phyloP scores from a whole-genome alignment of 2,888 invertebrate species.

The Cheilosia vernalis region DNA sequence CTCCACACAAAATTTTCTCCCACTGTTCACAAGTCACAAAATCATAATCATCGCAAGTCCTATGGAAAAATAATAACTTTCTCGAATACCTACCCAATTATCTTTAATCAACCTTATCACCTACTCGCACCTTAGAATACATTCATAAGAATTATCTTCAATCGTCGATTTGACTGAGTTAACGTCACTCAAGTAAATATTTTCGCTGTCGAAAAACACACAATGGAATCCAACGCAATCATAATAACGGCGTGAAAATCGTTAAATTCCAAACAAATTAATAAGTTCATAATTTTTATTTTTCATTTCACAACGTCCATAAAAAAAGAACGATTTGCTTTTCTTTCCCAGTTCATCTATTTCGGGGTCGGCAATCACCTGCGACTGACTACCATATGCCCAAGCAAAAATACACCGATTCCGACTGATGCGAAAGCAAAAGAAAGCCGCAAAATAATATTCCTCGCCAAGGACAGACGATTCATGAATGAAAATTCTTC shows the following conservation, averaged over 20 bases:
- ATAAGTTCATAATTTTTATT: conserved; percentile 19
- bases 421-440: conserved; percentile 25
- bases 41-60: neutral
- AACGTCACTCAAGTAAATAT: neutral
- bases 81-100: neutral
- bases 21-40: neutral
- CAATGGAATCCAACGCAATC: neutral
- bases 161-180: conserved; percentile 7
- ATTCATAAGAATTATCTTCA: conserved; percentile 9
- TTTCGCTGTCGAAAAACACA: neutral
- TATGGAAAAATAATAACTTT: neutral
- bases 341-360: conserved; percentile 13
- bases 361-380: neutral
- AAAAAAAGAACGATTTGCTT: neutral
- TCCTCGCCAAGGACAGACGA: conserved; percentile 12
- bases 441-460: conserved; percentile 37
- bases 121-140: conserved; percentile 14
- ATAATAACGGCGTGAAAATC: neutral
- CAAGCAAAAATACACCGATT: conserved; percentile 1
- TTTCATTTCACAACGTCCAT: neutral
- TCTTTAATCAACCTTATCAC: conserved; percentile 27
- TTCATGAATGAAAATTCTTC: conserved; percentile 66
- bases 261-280: conserved; percentile 35
- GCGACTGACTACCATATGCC: conserved; percentile 21
- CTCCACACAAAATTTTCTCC: neutral